Conservation (phyloP, 2,888 invertebrate genomes). For the Xanthorhoe designata region DNA sequence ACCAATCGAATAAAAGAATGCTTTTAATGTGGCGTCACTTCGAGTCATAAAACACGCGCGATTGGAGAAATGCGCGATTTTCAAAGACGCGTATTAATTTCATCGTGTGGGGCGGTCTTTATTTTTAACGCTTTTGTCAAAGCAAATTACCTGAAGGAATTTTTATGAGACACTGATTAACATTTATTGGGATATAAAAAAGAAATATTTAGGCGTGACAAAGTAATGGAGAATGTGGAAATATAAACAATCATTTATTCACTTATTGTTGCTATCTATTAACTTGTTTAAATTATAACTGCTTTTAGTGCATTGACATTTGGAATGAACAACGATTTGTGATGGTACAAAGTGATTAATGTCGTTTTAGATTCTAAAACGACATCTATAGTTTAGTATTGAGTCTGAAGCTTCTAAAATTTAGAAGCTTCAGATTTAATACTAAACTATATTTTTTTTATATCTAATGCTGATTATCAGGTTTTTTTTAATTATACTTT, state of each 20-base stretch:
- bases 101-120: conserved; percentile 54
- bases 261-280: conserved; percentile 2
- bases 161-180: conserved; percentile 37
- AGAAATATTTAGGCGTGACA: conserved; percentile 27
- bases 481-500: too few species aligned
- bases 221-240: conserved; percentile 20
- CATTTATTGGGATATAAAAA: conserved; percentile 36
- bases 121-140: conserved; percentile 40
- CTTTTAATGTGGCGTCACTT: conserved; percentile 16
- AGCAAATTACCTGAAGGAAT: conserved; percentile 36
- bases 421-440: too few species aligned
- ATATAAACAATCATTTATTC: conserved; percentile 17
- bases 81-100: conserved; percentile 23
- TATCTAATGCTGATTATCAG: too few species aligned
- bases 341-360: not conserved
- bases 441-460: too few species aligned
- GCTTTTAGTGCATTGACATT: not conserved
- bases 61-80: conserved; percentile 51
- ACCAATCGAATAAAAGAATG: not conserved
- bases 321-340: not conserved
- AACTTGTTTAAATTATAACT: not conserved
- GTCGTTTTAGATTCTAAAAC: not conserved
- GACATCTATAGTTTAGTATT: too few species aligned
- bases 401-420: too few species aligned
- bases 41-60: conserved; percentile 55